Evolutionary conservation across 2,113 vertebrate species (phyloP).

Genomic region (Eulacestoma nigropectus): DNA sequence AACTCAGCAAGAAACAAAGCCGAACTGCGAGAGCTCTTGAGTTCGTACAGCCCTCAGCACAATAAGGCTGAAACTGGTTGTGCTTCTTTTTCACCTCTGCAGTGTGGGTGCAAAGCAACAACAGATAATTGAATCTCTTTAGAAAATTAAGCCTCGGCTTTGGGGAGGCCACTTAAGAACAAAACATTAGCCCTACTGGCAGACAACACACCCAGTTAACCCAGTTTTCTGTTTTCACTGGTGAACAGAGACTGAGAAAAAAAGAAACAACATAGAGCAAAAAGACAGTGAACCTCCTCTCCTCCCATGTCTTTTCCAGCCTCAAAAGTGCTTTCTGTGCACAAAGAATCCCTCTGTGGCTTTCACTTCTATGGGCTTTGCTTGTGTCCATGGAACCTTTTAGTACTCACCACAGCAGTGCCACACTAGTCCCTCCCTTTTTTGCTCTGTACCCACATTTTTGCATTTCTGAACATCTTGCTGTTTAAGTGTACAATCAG

Average conservation of each 20-base stretch:
- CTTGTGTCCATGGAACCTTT: not conserved
- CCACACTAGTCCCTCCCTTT: not conserved
- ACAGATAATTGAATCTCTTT: not conserved
- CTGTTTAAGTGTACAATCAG: not conserved
- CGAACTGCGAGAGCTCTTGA: not conserved
- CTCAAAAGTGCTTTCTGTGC: not conserved
- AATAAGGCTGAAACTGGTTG: not conserved
- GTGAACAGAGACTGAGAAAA: not conserved
- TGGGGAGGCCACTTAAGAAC: not conserved
- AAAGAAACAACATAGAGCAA: not conserved
- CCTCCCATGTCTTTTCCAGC: not conserved
- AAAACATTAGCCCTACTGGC: not conserved
- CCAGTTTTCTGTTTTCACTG: not conserved
- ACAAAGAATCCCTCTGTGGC: not conserved
- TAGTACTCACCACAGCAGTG: not conserved
- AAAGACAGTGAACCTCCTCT: not conserved
- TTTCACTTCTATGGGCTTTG: not conserved
- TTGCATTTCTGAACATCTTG: not conserved
- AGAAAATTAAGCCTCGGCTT: not conserved
- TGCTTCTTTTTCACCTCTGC: not conserved
- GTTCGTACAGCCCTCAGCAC: not conserved
- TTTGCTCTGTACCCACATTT: not conserved
- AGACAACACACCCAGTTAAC: not conserved
- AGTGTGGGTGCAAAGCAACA: not conserved
- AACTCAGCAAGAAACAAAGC: not conserved